Base-by-base conservation (phyloP, 1,140 invertebrate species). In the Coenobita brevimanus region DNA sequence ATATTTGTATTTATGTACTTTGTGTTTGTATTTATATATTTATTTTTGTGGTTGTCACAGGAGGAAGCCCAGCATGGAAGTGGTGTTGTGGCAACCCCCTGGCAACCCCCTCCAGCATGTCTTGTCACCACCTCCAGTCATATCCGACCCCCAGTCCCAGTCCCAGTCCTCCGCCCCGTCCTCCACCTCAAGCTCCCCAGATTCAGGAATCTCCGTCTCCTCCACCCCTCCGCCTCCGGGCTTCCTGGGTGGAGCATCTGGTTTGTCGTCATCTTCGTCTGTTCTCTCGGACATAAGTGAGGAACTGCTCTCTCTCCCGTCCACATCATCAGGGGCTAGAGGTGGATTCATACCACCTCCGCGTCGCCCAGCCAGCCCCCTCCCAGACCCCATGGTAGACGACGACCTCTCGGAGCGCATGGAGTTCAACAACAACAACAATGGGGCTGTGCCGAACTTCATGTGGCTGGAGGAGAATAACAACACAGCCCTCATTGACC, bases 391-490 rank as follows among this genome's bases (percentile, higher is more conserved):
- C 43, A 87, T 87, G 85, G 76, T 43, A 8, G 85, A 87, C 10
- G 85, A 87, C 41, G 85, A 87, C 46, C 80, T 87, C 50, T 87
- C 85, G 3, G 85, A 87, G 67, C 73, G 85, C 21, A 87, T 87
- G 85, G 85, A 87, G 64, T 87, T 87, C 43, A 87, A 87, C 50
- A 50, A 50, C 17, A 50, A 50, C 43, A 87, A 87, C 24, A 87
- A 87, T 41, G 73, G 60, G 15, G 80, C 71, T 60, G 85, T 76
- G 15, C 85, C 85, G 1, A 87, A 87, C 24, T 87, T 80, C 46
- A 87, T 87, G 85, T 87, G 84, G 85, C 75, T 87, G 24, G 85
- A 87, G 50, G 85, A 87, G 76, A 87, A 87, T 33, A 87, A 87
- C 46, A 87, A 87, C 73, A 87, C 73, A 10, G 85, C 85, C 0